Evolutionary conservation across 2,797 vertebrate species (phyloP).

Genomic region (Lagorchestes hirsutus): DNA sequence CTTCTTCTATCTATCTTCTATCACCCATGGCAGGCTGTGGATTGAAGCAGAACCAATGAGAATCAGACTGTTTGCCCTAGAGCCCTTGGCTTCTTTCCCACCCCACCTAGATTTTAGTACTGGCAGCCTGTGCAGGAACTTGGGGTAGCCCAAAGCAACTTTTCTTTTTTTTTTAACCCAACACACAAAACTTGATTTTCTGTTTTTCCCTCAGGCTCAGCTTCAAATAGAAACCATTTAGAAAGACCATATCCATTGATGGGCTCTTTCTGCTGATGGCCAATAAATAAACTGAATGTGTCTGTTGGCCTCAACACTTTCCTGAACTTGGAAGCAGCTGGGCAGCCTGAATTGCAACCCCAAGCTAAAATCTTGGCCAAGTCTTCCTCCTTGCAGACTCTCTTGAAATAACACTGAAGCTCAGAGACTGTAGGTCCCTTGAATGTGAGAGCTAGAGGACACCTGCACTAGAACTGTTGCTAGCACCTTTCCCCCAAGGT

Average conservation of each 20-base stretch:
- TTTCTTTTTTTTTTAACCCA: neutral
- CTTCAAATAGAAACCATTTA: neutral
- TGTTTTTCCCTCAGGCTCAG: neutral
- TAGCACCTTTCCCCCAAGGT: neutral
- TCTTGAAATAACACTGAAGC: neutral
- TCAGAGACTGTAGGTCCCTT: neutral
- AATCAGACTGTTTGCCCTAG: neutral
- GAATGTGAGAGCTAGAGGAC: neutral
- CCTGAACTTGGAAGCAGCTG: neutral
- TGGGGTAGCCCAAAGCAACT: neutral
- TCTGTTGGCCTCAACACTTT: neutral
- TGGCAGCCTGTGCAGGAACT: neutral
- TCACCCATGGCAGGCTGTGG: neutral
- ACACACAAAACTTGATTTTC: neutral
- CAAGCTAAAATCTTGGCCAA: neutral
- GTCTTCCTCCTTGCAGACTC: neutral
- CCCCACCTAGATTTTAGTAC: neutral
- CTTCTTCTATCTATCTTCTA: neutral
- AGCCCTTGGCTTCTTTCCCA: neutral
- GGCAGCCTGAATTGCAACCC: neutral
- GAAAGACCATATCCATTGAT: neutral
- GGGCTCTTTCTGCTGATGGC: neutral
- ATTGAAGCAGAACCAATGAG: neutral
- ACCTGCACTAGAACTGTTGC: neutral
- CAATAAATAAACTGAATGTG: neutral